Evolutionary conservation across 2,888 invertebrate species (phyloP).

Genomic region (Xestoiulus laeticollis): DNA sequence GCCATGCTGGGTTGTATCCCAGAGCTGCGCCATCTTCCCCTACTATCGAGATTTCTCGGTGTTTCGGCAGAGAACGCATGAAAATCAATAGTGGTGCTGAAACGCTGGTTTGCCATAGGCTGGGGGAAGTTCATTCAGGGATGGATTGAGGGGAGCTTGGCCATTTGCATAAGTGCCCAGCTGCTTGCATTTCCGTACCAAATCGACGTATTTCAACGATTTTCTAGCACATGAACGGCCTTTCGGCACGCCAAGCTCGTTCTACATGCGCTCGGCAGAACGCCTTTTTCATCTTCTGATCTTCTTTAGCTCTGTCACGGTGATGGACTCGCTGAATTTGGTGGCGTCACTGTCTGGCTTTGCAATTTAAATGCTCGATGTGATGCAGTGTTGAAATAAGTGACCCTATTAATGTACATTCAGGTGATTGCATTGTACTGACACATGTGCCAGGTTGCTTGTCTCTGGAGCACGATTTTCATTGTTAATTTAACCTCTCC

Average conservation of each 20-base stretch:
- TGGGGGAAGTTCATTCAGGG: slow-evolving; percentile 40
- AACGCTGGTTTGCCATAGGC: slow-evolving; percentile 21
- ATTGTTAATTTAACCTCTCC: not conserved
- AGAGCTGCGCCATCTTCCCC: slow-evolving; percentile 55
- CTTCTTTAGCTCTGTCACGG: not conserved
- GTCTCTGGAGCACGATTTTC: not conserved
- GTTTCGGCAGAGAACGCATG: not conserved
- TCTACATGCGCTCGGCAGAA: not conserved
- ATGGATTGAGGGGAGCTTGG: not conserved
- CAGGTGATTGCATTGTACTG: not conserved
- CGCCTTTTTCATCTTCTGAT: not conserved
- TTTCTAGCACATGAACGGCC: not conserved
- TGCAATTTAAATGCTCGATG: not conserved
- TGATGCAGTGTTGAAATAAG: not conserved
- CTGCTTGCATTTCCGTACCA: not conserved
- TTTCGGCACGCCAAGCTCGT: not conserved
- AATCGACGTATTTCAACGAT: slow-evolving; percentile 6
- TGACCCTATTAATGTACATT: too few species aligned
- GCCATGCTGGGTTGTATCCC: slow-evolving; percentile 54
- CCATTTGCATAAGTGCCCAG: not conserved
- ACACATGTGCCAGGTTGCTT: not conserved
- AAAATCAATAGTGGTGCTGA: slow-evolving; percentile 48
- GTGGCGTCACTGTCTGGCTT: not conserved
- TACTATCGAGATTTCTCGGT: not conserved
- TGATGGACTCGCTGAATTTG: not conserved